Base-by-base conservation (phyloP, 1,140 invertebrate species). In the Glomeris maerens region DNA sequence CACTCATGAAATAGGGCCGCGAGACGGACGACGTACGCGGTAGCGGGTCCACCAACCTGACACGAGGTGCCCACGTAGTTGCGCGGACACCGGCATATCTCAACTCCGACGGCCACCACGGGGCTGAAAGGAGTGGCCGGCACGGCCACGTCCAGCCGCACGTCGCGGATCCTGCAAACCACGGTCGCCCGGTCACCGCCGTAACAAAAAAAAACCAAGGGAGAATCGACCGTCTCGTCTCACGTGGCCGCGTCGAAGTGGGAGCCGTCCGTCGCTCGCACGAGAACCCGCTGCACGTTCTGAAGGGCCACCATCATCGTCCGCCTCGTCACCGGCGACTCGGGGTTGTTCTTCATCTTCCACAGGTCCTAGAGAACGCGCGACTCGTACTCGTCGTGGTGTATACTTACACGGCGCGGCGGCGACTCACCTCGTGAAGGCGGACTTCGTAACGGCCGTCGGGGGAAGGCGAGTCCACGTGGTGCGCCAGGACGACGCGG, bases 221-320 rank as follows among this genome's bases (percentile, higher is more conserved):
- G n/a, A n/a, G n/a, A n/a, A n/a, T n/a, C n/a, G n/a, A n/a, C n/a
- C n/a, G n/a, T n/a, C n/a, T n/a, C n/a, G n/a, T 53, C 57, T 55
- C 53, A 66, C 64, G 57, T 59, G 28, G 57, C 57, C 26, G 47
- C 57, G 22, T 55, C 56, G 2, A 59, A 56, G 50, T 62, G 55
- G 21, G 57, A 42, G 28, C 78, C 75, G 46, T 82, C 76, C 21
- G 83, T 81, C 3, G 78, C 85, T 52, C 83, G 75, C 7, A 91
- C 73, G 17, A 84, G 74, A 47, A 93, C 78, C 47, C 81, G 75
- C 44, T 87, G 79, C 1, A 96, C 64, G 61, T 89, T 84, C 59
- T 92, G 87, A 27, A 96, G 70, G 2, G 84, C 80, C 21, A 92
- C 71, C 90, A 96, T 94, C 40, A 98, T 70, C 29, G 83, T 76